Evolutionary conservation across 2,113 vertebrate species (phyloP).

Genomic region (Pelmatolapia mariae): DNA sequence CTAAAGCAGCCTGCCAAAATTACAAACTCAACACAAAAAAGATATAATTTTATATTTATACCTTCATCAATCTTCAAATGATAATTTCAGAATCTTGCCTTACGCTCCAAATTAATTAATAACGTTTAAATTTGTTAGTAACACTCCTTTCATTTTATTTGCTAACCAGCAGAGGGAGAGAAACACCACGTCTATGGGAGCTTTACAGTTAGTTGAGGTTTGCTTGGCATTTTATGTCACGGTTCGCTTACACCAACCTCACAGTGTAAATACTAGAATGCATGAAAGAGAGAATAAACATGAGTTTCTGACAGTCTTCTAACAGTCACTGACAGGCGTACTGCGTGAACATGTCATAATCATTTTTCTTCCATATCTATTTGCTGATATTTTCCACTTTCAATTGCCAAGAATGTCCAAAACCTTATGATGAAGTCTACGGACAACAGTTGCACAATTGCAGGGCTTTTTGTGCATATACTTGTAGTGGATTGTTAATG

Average conservation of each 20-base stretch:
- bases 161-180: conserved; percentile 27
- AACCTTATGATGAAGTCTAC: background rate
- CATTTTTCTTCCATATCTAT: background rate
- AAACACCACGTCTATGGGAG: background rate
- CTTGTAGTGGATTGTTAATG: background rate
- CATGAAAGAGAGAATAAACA: background rate
- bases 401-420: background rate
- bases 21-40: background rate
- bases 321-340: background rate
- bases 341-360: background rate
- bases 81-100: background rate
- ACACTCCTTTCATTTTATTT: background rate
- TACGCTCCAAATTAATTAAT: background rate
- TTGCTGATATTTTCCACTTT: background rate
- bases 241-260: background rate
- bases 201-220: background rate
- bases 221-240: background rate
- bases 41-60: background rate
- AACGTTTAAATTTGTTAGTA: background rate
- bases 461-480: background rate
- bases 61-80: background rate
- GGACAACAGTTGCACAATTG: background rate
- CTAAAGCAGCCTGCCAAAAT: background rate
- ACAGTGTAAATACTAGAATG: background rate
- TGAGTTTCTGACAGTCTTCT: background rate